These are phyloP conservation scores for Knipowitschia caucasica DNA, from an alignment of 2,797 vertebrate genomes.

Conservation along the genomic window DNA sequence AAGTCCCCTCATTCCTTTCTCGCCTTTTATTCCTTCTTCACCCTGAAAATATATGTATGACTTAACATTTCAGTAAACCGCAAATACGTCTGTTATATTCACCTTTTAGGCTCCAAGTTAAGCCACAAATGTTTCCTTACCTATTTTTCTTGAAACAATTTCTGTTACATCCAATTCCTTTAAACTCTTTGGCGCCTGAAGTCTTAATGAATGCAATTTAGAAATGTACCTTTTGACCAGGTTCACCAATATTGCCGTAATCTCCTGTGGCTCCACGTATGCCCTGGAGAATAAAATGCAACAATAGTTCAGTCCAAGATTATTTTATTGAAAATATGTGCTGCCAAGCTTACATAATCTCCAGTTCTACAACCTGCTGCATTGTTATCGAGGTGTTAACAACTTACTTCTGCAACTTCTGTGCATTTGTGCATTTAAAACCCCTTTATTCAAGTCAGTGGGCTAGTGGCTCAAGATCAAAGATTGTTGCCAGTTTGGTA, in stretches of 20 bases:
- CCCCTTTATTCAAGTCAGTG: constrained; percentile 41
- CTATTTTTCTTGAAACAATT: too few species aligned
- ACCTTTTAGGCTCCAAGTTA: too few species aligned
- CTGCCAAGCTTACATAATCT: neutral
- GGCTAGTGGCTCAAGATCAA: constrained; percentile 45
- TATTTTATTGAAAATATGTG: neutral
- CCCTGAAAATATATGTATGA: constrained; percentile 54
- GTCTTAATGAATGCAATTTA: too few species aligned
- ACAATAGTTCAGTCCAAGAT: neutral
- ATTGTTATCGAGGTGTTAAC: too few species aligned
- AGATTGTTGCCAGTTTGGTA: constrained; percentile 44
- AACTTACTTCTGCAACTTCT: constrained; percentile 27
- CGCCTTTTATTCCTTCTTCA: constrained; percentile 68
- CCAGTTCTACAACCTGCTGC: too few species aligned
- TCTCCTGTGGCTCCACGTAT: constrained; percentile 62
- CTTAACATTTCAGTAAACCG: constrained; percentile 33
- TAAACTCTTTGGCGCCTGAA: too few species aligned
- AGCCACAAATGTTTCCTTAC: too few species aligned
- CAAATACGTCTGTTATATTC: constrained; percentile 11
- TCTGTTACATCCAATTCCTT: too few species aligned
- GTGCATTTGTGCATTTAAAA: constrained; percentile 62
- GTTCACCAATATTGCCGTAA: constrained; percentile 67
- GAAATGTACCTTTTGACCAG: constrained; percentile 64
- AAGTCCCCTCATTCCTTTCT: constrained; percentile 74
- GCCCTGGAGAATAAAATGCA: constrained; percentile 52